phyloP scores from a whole-genome alignment of 64 coral and sea anemone species.

The Montipora foliosa region DNA sequence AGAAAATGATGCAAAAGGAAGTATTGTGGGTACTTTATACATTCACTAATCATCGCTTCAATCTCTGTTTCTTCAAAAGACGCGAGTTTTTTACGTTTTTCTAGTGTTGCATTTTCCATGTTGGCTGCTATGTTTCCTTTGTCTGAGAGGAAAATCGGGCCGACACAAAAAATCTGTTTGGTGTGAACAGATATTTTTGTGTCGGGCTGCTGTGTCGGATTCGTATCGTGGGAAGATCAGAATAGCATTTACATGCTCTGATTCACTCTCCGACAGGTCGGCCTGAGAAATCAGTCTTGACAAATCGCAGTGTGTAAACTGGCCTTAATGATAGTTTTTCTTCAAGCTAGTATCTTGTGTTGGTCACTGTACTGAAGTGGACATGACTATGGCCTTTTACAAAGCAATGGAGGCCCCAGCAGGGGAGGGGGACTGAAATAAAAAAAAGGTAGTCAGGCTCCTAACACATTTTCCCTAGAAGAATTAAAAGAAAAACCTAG shows the following conservation, averaged over 20 bases:
- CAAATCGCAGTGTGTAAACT: not conserved
- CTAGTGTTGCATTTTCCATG: not conserved
- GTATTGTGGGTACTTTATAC: not conserved
- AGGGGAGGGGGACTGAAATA: too few relatives aligned
- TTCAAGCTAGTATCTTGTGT: too few relatives aligned
- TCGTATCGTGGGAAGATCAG: constrained; percentile 15
- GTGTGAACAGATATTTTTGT: constrained; percentile 22
- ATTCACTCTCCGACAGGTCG: not conserved
- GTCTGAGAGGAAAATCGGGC: not conserved
- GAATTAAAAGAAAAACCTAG: too few relatives aligned
- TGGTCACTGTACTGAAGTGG: too few relatives aligned
- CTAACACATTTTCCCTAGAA: too few relatives aligned
- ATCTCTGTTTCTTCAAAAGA: constrained; percentile 1
- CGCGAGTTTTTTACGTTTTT: not conserved
- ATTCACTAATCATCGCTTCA: not conserved
- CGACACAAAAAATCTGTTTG: not conserved
- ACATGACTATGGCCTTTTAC: too few relatives aligned
- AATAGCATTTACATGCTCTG: not conserved
- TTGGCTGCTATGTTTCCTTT: not conserved
- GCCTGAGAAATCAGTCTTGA: not conserved
- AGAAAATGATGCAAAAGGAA: too few relatives aligned
- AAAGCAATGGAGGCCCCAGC: too few relatives aligned
- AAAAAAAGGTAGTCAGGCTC: too few relatives aligned
- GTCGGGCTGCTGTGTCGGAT: constrained; percentile 10
- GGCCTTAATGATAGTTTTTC: not conserved